These are phyloP conservation scores for Cirrhinus molitorella DNA, from an alignment of 2,797 vertebrate species.

Conservation along the genomic window DNA sequence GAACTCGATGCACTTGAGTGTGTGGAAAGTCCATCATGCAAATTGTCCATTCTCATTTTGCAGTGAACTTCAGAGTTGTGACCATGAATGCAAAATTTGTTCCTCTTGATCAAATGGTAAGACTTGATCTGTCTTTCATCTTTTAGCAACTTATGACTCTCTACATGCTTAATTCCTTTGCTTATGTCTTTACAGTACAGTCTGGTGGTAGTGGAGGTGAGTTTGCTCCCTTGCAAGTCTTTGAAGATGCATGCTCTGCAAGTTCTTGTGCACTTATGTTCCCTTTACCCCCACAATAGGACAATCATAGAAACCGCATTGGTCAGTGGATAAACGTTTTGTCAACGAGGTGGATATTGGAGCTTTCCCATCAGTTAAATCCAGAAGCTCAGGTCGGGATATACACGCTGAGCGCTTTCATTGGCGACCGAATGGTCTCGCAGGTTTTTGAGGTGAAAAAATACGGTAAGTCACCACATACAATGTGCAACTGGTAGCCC, in stretches of 20 bases:
- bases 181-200: constrained; percentile 8
- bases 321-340: constrained; percentile 52
- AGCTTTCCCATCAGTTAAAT: constrained; percentile 54
- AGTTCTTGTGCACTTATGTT: neutral
- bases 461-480: constrained; percentile 48
- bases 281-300: constrained; percentile 25
- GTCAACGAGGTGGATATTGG: constrained; percentile 35
- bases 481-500: fast-evolving
- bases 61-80: constrained; percentile 85
- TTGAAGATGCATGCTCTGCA: fast-evolving
- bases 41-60: neutral
- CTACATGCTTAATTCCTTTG: neutral
- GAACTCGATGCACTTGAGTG: no score
- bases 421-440: neutral
- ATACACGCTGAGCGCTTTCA: constrained; percentile 15
- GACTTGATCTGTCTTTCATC: neutral
- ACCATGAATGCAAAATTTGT: constrained; percentile 77
- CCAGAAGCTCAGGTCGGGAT: constrained; percentile 40
- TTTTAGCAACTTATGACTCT: neutral
- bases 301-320: constrained; percentile 36
- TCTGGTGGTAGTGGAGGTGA: constrained; percentile 6
- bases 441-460: constrained; percentile 51
- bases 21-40: neutral
- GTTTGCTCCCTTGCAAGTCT: neutral
- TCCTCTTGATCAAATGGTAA: constrained; percentile 57